Conservation (phyloP, 2,888 invertebrate species). For the Perizoma flavofasciatum region DNA sequence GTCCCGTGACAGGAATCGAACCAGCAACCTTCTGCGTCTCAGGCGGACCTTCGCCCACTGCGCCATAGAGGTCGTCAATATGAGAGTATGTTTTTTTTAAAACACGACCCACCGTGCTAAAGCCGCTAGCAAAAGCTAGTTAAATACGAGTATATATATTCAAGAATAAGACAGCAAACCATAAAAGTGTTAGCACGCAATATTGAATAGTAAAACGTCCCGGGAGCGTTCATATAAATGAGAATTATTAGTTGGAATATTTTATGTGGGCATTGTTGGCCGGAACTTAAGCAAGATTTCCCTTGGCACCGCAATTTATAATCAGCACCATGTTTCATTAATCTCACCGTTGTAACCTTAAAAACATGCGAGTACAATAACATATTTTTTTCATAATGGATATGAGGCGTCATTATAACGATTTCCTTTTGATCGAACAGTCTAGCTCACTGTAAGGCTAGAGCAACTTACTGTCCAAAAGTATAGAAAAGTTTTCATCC, state of each 20-base stretch:
- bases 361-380: slow-evolving; percentile 42
- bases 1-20: too few species aligned
- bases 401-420: background rate
- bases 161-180: slow-evolving; percentile 14
- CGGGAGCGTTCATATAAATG: slow-evolving; percentile 53
- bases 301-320: slow-evolving; percentile 66
- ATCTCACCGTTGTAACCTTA: slow-evolving; percentile 53
- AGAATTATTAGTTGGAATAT: slow-evolving; percentile 61
- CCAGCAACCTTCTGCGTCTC: too few species aligned
- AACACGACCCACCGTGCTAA: too few species aligned
- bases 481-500: too few species aligned
- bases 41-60: too few species aligned
- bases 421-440: too few species aligned
- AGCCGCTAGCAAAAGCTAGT: too few species aligned
- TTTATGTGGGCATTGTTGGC: slow-evolving; percentile 65
- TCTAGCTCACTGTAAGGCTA: too few species aligned
- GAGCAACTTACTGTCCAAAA: too few species aligned
- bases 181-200: slow-evolving; percentile 49
- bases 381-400: slow-evolving; percentile 16
- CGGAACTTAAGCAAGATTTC: slow-evolving; percentile 73
- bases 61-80: too few species aligned
- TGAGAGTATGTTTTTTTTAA: too few species aligned
- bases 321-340: slow-evolving; percentile 67
- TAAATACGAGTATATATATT: slow-evolving; percentile 8
- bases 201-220: slow-evolving; percentile 58